A percentile compares a stretch with the other conserved stretches of the same genome.
Evolutionary conservation across 2,888 invertebrate genomes (phyloP).

Genomic region (Cordilura impudica): DNA sequence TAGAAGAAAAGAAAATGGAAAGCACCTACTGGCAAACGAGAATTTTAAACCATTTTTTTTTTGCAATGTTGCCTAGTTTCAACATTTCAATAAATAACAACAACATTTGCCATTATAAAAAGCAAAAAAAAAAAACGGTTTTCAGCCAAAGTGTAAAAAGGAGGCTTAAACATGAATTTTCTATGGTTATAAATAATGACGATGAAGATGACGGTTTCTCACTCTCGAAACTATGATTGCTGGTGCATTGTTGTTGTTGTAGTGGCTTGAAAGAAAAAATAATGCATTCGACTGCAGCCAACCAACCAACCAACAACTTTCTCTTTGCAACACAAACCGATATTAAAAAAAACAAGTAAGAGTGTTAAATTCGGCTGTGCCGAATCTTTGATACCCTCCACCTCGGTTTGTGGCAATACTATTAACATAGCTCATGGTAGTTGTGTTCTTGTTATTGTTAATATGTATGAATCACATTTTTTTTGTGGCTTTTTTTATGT

Average conservation of each 20-base stretch:
- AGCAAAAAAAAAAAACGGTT: slow-evolving; percentile 1
- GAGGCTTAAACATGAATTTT: slow-evolving; percentile 57
- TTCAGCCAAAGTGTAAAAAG: slow-evolving; percentile 28
- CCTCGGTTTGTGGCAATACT: no score
- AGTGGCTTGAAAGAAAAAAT: no score
- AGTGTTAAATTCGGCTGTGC: no score
- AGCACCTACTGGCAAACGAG: slow-evolving; percentile 3
- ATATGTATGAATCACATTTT: no score
- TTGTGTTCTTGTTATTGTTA: no score
- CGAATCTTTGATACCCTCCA: no score
- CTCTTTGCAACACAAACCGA: slow-evolving; percentile 63
- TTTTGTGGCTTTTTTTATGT: no score
- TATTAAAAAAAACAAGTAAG: slow-evolving; percentile 50
- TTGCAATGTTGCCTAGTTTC: slow-evolving; percentile 59
- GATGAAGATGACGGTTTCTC: slow-evolving; percentile 37
- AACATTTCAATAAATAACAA: slow-evolving; percentile 43
- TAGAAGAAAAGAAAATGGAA: slow-evolving; percentile 3
- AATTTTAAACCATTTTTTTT: slow-evolving; percentile 16
- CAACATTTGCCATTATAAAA: slow-evolving; percentile 53
- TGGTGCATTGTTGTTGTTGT: slow-evolving; percentile 42
- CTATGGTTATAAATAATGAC: slow-evolving; percentile 29
- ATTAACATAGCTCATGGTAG: no score
- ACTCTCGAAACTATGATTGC: slow-evolving; percentile 54
- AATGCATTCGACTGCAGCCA: slow-evolving; percentile 57
- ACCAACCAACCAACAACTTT: slow-evolving; percentile 60